phyloP scores from a whole-genome alignment of 2,888 invertebrate species.

The Epinotia nisella region DNA sequence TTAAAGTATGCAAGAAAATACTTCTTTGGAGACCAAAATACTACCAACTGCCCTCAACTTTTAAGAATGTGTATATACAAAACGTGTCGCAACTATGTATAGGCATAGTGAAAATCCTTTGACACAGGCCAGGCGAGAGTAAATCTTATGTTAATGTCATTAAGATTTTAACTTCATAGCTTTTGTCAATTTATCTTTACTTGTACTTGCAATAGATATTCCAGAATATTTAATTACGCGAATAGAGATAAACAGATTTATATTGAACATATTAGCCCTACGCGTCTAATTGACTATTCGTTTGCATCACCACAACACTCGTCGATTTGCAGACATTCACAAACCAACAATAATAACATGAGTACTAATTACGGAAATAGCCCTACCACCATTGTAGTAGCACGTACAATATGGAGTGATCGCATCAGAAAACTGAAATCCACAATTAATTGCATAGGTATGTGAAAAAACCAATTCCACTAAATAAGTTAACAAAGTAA shows the following conservation, averaged over 20 bases:
- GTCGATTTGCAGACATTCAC: conserved; percentile 28
- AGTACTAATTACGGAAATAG: conserved; percentile 16
- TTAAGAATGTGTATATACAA: conserved; percentile 16
- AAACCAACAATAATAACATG: conserved; percentile 35
- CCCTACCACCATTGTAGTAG: conserved; percentile 32
- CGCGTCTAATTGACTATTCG: conserved; percentile 40
- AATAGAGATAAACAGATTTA: conserved; percentile 22
- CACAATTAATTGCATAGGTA: conserved; percentile 13
- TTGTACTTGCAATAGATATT: neutral
- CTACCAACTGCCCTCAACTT: conserved; percentile 11
- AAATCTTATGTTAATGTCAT: neutral
- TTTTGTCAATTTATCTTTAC: conserved; percentile 2
- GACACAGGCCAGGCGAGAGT: neutral
- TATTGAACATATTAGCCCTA: conserved; percentile 22
- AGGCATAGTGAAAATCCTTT: neutral
- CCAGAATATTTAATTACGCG: conserved; percentile 15
- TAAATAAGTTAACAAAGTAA: conserved; percentile 32
- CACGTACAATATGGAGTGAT: conserved; percentile 3
- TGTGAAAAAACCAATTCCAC: conserved; percentile 11
- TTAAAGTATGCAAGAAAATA: conserved; percentile 17
- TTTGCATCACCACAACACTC: conserved; percentile 31
- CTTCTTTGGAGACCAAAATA: conserved; percentile 28
- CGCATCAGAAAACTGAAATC: conserved; percentile 15
- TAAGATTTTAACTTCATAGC: neutral
- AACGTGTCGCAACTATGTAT: conserved; percentile 19